Percentiles rank a stretch among this genome's conserved stretches.
Conservation (phyloP, 2,888 invertebrate genomes). For the Rhynchonema sp. region DNA sequence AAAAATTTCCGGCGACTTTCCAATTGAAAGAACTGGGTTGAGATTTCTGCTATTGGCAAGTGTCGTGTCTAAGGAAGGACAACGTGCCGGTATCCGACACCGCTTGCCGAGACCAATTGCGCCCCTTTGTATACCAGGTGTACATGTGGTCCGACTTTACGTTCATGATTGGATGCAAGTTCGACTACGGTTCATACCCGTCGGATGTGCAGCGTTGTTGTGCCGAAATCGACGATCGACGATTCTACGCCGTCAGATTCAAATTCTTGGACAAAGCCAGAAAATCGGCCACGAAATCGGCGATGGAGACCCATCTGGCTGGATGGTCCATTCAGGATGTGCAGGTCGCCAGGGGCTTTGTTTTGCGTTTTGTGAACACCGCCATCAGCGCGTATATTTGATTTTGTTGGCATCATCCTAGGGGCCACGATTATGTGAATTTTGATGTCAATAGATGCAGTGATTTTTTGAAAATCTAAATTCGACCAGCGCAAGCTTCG, state of each 20-base stretch:
- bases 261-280: neutral
- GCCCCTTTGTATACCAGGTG: neutral
- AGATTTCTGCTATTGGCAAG: neutral
- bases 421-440: no score
- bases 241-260: constrained; percentile 19
- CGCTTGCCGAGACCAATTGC: neutral
- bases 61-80: neutral
- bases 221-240: constrained; percentile 27
- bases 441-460: no score
- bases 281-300: neutral
- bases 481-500: no score
- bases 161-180: constrained; percentile 22
- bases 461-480: no score
- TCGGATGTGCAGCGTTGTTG: constrained; percentile 24
- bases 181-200: constrained; percentile 24
- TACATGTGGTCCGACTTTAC: constrained; percentile 18
- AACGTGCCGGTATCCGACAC: neutral
- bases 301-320: neutral
- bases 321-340: neutral
- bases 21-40: neutral
- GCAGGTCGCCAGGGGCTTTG: neutral
- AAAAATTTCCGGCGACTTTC: no score
- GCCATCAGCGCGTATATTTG: no score
- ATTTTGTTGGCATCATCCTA: no score
- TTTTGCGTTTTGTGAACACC: no score